Percentiles rank a stretch among this genome's conserved stretches.
Evolutionary conservation across 2,888 invertebrate species (phyloP).

Genomic region (Lissonota sp.): DNA sequence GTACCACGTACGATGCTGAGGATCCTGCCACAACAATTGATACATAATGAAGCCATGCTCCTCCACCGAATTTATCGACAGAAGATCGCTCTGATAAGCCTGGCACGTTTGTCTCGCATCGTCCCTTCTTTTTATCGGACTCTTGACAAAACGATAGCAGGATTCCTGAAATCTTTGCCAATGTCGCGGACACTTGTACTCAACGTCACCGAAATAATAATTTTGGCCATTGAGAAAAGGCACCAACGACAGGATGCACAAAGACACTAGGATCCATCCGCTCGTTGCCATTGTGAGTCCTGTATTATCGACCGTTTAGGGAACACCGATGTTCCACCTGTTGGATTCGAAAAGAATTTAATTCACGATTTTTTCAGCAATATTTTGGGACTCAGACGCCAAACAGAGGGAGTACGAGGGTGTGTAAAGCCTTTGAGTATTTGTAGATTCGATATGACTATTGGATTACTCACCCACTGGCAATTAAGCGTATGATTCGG

Average conservation of each 20-base stretch:
- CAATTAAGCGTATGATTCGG: constrained; percentile 42
- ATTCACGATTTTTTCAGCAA: background rate
- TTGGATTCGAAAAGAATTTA: constrained; percentile 30
- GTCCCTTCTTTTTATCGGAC: constrained; percentile 91
- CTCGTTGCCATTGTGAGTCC: constrained; percentile 25
- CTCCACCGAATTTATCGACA: constrained; percentile 91
- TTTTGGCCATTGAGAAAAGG: constrained; percentile 62
- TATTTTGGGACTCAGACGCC: background rate
- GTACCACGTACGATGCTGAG: constrained; percentile 94
- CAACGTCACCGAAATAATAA: constrained; percentile 71
- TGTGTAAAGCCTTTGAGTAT: background rate
- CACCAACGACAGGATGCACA: constrained; percentile 15
- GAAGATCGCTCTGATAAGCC: constrained; percentile 92
- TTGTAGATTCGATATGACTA: constrained; percentile 24
- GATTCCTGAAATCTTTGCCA: constrained; percentile 93
- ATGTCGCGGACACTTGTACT: constrained; percentile 90
- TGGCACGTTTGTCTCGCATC: constrained; percentile 94
- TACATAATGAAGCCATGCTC: constrained; percentile 95
- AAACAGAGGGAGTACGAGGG: background rate
- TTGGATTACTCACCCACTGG: constrained; percentile 64
- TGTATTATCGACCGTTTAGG: constrained; percentile 13
- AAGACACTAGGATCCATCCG: constrained; percentile 8
- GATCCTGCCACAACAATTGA: constrained; percentile 92
- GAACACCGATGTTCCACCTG: constrained; percentile 37
- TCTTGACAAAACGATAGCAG: constrained; percentile 96